Evolutionary conservation across 2,888 invertebrate genomes (phyloP).

Genomic region (Calephelis perditalis): DNA sequence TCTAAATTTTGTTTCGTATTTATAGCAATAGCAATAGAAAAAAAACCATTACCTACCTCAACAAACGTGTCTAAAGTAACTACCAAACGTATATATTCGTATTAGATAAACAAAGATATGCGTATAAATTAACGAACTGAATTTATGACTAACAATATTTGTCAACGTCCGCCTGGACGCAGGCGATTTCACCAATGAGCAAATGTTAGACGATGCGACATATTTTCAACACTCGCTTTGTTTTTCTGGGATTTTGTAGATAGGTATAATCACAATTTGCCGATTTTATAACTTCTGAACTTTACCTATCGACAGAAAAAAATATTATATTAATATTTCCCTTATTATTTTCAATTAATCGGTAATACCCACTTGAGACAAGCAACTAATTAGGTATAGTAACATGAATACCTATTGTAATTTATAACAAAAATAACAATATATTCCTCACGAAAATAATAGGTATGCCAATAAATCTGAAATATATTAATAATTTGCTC

Average conservation of each 20-base stretch:
- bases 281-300: background rate
- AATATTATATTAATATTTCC: constrained; percentile 9
- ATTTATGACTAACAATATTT: constrained; percentile 2
- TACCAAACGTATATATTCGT: constrained; percentile 1
- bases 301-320: constrained; percentile 1
- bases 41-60: constrained; percentile 9
- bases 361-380: constrained; percentile 2
- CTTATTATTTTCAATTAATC: constrained; percentile 1
- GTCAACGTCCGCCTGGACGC: constrained; percentile 7
- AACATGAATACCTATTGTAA: constrained; percentile 9
- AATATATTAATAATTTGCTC: no score
- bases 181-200: background rate
- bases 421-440: background rate
- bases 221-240: constrained; percentile 8
- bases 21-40: constrained; percentile 11
- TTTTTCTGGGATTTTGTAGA: background rate
- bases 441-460: constrained; percentile 1
- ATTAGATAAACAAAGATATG: constrained; percentile 6
- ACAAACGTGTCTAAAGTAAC: constrained; percentile 2
- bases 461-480: background rate
- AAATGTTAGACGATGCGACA: background rate
- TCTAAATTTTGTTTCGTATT: background rate
- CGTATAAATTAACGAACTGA: background rate
- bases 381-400: constrained; percentile 10
- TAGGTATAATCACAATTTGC: constrained; percentile 13